phyloP scores from a whole-genome alignment of 2,113 vertebrate genomes.

The Pelobates fuscus region DNA sequence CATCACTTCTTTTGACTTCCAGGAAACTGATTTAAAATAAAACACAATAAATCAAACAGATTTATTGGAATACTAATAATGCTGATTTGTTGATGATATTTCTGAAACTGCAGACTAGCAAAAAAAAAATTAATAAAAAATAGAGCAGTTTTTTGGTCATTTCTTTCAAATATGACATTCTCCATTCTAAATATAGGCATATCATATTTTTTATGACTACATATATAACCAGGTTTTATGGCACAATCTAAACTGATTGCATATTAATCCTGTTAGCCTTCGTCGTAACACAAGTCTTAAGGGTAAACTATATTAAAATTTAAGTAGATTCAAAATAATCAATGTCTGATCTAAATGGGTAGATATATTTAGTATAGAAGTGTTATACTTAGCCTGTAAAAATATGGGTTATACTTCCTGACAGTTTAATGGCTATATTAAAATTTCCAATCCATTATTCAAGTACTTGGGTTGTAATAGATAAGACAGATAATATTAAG shows the following conservation, averaged over 20 bases:
- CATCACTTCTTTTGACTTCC: background rate
- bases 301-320: conserved; percentile 33
- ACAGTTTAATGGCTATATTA: conserved; percentile 25
- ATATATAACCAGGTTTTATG: background rate
- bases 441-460: conserved; percentile 26
- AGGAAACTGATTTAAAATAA: background rate
- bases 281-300: background rate
- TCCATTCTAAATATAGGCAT: conserved; percentile 3
- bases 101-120: no score
- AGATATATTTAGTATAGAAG: background rate
- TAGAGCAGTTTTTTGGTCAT: background rate
- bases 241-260: background rate
- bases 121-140: no score
- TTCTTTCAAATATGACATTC: background rate
- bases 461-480: background rate
- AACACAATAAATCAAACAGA: background rate
- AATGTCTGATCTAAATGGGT: conserved; percentile 3
- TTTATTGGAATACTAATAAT: background rate
- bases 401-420: conserved; percentile 11
- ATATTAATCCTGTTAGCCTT: conserved; percentile 21
- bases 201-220: conserved; percentile 1
- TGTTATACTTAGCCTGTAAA: conserved; percentile 2
- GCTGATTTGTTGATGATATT: no score
- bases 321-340: conserved; percentile 26
- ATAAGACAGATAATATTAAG: conserved; percentile 1